Evolutionary conservation across 2,797 vertebrate species (phyloP), one percentile per base, ranked within the genome.

Genomic region (Galago senegalensis): DNA sequence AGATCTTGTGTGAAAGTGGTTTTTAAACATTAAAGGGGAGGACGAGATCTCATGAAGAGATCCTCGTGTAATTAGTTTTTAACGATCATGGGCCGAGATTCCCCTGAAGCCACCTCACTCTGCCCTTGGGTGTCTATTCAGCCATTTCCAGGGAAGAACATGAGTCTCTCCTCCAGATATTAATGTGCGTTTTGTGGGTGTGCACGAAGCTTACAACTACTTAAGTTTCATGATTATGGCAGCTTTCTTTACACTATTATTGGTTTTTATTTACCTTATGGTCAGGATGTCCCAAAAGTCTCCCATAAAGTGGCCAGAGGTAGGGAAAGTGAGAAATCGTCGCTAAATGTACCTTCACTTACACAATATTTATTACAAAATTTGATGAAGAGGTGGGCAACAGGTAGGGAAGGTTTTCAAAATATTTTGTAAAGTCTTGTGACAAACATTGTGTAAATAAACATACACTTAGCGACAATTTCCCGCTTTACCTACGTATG

Each of bases 201-300:
- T 1, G 31, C 56, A 29, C 25, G 75, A 18, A 43, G 56, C 53
- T 70, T 5, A 17, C n/a, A 23, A 20, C 20, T 49, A 2, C 34
- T 1, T 14, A 37, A 0, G 11, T 3, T 81, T 29, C 12, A 7
- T 10, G 10, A 25, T 10, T 16, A 23, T 1, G 4, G 3, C 1
- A 2, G 4, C 8, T 10, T 79, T 56, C 40, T 43, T 72, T 31
- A n/a, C 20, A 13, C 6, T 2, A 2, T 20, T 61, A 43, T 2
- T 37, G 7, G 11, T 8, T 73, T 37, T 76, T 40, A 14, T 58
- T 80, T 49, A 46, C 37, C 25, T 79, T 80, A 10, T 4, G 21
- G 8, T 9, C 40, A 88, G 6, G 4, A 23, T 4, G 49, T 53
- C 49, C 49, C 49, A 16, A 53, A 53, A 53, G 49, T 53, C 49